Conservation (phyloP, 2,113 vertebrate genomes). For the Syngnathus floridae region DNA sequence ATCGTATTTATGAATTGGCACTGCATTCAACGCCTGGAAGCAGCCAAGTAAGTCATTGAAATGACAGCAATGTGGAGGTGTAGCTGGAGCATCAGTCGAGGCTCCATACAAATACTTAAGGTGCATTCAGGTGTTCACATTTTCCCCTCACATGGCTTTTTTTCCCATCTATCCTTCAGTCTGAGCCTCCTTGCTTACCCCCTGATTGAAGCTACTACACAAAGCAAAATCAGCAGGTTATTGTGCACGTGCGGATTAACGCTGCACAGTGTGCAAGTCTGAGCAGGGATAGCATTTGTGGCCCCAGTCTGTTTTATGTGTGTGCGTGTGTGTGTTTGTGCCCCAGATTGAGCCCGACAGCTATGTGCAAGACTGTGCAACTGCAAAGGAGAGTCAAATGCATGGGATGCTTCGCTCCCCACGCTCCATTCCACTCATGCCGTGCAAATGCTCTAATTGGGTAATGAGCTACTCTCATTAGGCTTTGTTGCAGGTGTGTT, state of each 20-base stretch:
- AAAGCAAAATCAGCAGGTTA: constrained; percentile 29
- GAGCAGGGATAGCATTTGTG: constrained; percentile 28
- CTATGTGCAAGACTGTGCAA: constrained; percentile 40
- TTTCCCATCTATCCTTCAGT: constrained; percentile 16
- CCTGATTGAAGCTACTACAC: constrained; percentile 20
- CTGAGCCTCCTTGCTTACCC: constrained; percentile 33
- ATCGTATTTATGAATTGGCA: background rate
- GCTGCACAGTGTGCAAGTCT: constrained; percentile 36
- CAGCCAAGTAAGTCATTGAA: constrained; percentile 11
- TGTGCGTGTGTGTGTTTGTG: constrained; percentile 18
- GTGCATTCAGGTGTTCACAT: constrained; percentile 27
- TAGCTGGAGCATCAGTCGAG: constrained; percentile 17
- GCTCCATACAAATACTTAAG: constrained; percentile 25
- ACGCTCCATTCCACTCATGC: constrained; percentile 33
- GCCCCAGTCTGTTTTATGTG: constrained; percentile 13
- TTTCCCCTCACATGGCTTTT: constrained; percentile 10
- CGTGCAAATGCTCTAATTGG: constrained; percentile 60
- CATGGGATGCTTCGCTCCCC: constrained; percentile 32
- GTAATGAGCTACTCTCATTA: constrained; percentile 65
- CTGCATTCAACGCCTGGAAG: constrained; percentile 16
- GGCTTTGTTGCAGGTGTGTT: constrained; percentile 57
- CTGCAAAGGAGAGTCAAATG: constrained; percentile 16
- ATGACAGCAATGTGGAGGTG: constrained; percentile 24
- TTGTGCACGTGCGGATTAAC: constrained; percentile 41
- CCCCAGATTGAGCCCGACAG: constrained; percentile 48